Percentiles rank a stretch among this genome's conserved stretches.
Evolutionary conservation across 2,113 vertebrate genomes (phyloP).

Genomic region (Eulemur macaco): DNA sequence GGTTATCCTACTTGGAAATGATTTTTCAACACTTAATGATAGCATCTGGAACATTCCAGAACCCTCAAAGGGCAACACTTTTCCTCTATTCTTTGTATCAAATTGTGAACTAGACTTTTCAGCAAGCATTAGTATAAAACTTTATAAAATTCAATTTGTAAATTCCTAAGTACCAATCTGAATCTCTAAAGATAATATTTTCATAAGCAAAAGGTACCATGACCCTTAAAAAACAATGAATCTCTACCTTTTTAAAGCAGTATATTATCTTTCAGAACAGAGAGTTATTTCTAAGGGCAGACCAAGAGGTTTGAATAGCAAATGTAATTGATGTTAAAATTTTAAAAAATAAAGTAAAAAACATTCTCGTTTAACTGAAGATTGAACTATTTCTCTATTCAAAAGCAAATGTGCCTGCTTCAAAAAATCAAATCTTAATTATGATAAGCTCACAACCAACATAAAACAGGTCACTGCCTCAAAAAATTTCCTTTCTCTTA

Average conservation of each 20-base stretch:
- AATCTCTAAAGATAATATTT: conserved; percentile 11
- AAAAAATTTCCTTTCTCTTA: neutral
- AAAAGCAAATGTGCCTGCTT: conserved; percentile 12
- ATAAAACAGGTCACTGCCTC: neutral
- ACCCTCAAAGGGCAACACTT: neutral
- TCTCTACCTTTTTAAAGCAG: neutral
- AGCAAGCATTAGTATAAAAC: neutral
- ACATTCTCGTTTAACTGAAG: neutral
- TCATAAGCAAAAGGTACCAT: neutral
- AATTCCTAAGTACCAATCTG: neutral
- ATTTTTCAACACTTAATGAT: neutral
- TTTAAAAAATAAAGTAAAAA: neutral
- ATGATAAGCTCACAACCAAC: neutral
- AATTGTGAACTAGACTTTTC: neutral
- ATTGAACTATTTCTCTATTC: neutral
- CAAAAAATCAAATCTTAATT: neutral
- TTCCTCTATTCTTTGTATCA: neutral
- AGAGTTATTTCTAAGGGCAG: neutral
- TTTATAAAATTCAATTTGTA: conserved; percentile 2
- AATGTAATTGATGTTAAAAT: neutral
- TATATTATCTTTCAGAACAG: conserved; percentile 3
- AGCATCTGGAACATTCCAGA: neutral
- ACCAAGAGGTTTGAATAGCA: neutral
- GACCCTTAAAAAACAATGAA: neutral
- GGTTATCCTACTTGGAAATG: neutral